phyloP scores from a whole-genome alignment of 2,113 vertebrate genomes.

The Leptodactylus fuscus region DNA sequence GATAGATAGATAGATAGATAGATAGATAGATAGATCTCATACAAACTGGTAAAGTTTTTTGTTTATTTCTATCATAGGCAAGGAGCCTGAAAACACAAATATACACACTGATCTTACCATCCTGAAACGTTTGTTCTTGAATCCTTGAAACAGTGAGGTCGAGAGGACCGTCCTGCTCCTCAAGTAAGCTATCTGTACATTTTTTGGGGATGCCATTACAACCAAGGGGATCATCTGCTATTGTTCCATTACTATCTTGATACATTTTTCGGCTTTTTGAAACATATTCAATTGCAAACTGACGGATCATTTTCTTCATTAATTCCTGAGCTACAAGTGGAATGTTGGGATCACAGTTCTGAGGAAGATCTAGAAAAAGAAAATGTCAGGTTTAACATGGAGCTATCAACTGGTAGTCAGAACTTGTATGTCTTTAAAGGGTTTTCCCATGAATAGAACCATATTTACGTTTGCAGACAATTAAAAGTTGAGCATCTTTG shows the following conservation, averaged over 20 bases:
- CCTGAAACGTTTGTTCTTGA: constrained; percentile 81
- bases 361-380: constrained; percentile 83
- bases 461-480: no score
- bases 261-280: constrained; percentile 90
- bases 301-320: constrained; percentile 98
- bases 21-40: no score
- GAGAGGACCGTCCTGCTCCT: constrained; percentile 89
- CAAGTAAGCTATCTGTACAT: constrained; percentile 79
- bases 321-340: constrained; percentile 97
- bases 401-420: neutral
- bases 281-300: constrained; percentile 97
- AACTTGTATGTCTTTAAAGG: no score
- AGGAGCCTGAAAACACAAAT: neutral
- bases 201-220: constrained; percentile 81
- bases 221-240: constrained; percentile 78
- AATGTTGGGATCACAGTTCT: constrained; percentile 95
- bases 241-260: constrained; percentile 84
- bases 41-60: no score
- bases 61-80: no score
- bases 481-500: no score
- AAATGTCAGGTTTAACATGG: constrained; percentile 2
- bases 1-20: no score
- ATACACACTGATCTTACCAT: constrained; percentile 76
- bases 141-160: constrained; percentile 95
- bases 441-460: no score